Conservation (phyloP, 1,140 invertebrate genomes). For the Drosophila parabipectinata region DNA sequence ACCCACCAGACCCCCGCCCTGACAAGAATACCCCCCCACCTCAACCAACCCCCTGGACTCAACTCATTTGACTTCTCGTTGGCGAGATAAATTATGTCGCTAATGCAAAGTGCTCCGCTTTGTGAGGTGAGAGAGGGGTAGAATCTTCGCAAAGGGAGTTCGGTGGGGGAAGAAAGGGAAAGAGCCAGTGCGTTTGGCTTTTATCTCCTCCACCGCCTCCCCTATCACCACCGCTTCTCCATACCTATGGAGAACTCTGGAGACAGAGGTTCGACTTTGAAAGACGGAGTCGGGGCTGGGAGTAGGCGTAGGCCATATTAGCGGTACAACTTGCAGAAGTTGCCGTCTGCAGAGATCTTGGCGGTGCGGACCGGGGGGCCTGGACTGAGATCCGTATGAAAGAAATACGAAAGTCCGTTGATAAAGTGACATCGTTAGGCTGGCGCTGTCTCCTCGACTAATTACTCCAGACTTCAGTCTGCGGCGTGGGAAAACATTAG, state of each 20-base stretch:
- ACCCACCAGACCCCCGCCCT: conserved; percentile 16
- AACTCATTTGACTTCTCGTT: conserved; percentile 72
- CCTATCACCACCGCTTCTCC: not conserved
- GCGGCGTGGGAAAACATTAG: conserved; percentile 66
- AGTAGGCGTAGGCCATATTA: conserved; percentile 80
- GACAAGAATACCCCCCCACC: conserved; percentile 13
- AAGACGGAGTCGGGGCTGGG: conserved; percentile 35
- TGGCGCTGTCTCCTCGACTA: conserved; percentile 77
- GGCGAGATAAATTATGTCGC: conserved; percentile 84
- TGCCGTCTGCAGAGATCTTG: not conserved
- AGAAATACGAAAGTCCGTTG: conserved; percentile 69
- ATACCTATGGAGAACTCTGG: conserved; percentile 5
- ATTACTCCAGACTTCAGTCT: conserved; percentile 60
- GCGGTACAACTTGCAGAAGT: conserved; percentile 78
- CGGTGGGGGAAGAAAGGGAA: conserved; percentile 14
- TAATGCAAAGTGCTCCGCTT: conserved; percentile 81
- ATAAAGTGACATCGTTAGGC: conserved; percentile 80
- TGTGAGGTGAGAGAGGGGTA: conserved; percentile 53
- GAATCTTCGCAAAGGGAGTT: not conserved
- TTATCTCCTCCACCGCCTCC: conserved; percentile 61
- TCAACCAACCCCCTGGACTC: conserved; percentile 14
- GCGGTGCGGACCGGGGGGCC: conserved; percentile 3
- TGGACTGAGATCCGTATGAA: conserved; percentile 29
- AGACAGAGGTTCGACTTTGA: conserved; percentile 18
- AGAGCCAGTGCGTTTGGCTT: conserved; percentile 70